Conservation (phyloP, 2,797 vertebrate species). For the Allobates femoralis region DNA sequence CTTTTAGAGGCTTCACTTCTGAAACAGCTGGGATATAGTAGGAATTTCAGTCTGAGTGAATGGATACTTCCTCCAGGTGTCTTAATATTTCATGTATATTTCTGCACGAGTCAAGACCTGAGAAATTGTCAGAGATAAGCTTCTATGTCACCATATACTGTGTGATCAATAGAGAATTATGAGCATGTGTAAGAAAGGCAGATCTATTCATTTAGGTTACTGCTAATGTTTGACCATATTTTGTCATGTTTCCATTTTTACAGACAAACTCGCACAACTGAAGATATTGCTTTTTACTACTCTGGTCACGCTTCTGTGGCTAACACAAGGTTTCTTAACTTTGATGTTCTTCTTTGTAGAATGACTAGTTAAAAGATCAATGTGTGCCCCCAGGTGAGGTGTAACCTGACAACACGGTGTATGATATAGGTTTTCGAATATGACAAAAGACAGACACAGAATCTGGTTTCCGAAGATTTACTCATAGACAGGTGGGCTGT, state of each 20-base stretch:
- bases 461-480: neutral
- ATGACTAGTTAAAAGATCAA: conserved; percentile 7
- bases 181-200: neutral
- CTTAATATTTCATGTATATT: neutral
- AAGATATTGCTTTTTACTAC: conserved; percentile 5
- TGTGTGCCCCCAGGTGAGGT: conserved; percentile 20
- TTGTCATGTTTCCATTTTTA: neutral
- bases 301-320: conserved; percentile 13
- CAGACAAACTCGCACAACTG: neutral
- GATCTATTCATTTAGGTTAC: neutral
- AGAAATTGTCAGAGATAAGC: neutral
- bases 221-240: neutral
- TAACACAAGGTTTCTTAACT: conserved; percentile 4
- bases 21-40: neutral
- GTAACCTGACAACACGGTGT: conserved; percentile 22
- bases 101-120: neutral
- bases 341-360: conserved; percentile 44
- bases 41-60: neutral
- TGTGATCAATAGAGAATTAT: neutral
- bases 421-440: neutral
- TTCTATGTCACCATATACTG: neutral
- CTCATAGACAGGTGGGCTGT: conserved; percentile 21
- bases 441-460: neutral
- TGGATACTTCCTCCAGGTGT: neutral
- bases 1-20: neutral